Evolutionary conservation across 2,113 vertebrate genomes (phyloP).

Genomic region (Scartelaos histophorus): DNA sequence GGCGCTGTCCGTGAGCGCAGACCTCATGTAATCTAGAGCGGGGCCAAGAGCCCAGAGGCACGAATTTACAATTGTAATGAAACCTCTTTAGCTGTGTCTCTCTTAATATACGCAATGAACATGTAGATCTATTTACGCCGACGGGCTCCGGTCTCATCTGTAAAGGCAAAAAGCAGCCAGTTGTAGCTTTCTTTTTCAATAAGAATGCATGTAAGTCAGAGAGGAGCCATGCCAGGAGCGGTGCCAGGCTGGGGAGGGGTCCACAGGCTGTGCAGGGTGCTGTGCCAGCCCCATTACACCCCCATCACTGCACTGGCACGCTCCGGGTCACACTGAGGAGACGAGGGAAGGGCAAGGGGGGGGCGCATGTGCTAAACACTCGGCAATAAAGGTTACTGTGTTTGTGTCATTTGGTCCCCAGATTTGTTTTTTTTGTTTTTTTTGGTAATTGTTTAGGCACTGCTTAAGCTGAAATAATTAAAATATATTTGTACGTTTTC

Average conservation of each 20-base stretch:
- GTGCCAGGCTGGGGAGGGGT: slow-evolving; percentile 64
- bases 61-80: slow-evolving; percentile 99
- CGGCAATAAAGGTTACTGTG: slow-evolving; percentile 53
- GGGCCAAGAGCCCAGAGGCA: slow-evolving; percentile 91
- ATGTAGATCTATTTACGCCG: slow-evolving; percentile 92
- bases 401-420: background rate
- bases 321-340: slow-evolving; percentile 56
- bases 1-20: slow-evolving; percentile 97
- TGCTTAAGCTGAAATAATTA: background rate
- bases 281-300: slow-evolving; percentile 65
- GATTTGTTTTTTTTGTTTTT: background rate
- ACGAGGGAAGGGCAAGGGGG: slow-evolving; percentile 9
- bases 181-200: slow-evolving; percentile 79
- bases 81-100: slow-evolving; percentile 98
- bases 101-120: slow-evolving; percentile 95
- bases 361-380: slow-evolving; percentile 56
- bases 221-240: slow-evolving; percentile 68
- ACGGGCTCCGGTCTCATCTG: slow-evolving; percentile 85
- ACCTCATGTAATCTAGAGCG: slow-evolving; percentile 96
- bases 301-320: slow-evolving; percentile 62
- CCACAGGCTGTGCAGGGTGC: slow-evolving; percentile 59
- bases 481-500: background rate
- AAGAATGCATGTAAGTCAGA: slow-evolving; percentile 74
- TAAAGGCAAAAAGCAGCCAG: slow-evolving; percentile 83
- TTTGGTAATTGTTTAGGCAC: too few species aligned